A percentile compares a stretch with the other conserved stretches of the same genome.
phyloP scores from a whole-genome alignment of 2,888 invertebrate species.

The Stenotaenia linearis region DNA sequence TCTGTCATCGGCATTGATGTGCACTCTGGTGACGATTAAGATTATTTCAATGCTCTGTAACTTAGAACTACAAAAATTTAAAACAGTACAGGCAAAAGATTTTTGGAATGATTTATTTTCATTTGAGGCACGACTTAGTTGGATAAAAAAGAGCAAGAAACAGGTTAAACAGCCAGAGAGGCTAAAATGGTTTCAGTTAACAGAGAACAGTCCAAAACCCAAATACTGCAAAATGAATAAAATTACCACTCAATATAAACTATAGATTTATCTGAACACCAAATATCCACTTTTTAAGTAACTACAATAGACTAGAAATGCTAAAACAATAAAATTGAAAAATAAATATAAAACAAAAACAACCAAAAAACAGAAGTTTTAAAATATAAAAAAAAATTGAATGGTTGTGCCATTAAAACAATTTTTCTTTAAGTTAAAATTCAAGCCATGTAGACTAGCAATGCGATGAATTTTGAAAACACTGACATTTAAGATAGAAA shows the following conservation, averaged over 20 bases:
- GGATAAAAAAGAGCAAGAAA: not conserved
- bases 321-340: not conserved
- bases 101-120: conserved; percentile 19
- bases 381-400: not conserved
- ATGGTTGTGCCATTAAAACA: not conserved
- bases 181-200: conserved; percentile 6
- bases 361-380: not conserved
- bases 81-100: not conserved
- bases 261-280: not conserved
- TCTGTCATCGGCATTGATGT: too few relatives aligned
- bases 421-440: not conserved
- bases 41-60: too few relatives aligned
- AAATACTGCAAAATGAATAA: not conserved
- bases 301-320: not conserved
- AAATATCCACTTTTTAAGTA: not conserved
- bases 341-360: not conserved
- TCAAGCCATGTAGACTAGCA: conserved; percentile 14
- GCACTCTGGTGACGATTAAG: not conserved
- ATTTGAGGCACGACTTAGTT: conserved; percentile 11
- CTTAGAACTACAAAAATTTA: not conserved
- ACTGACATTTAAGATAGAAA: conserved; percentile 6
- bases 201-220: conserved; percentile 1
- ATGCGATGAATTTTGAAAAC: conserved; percentile 8
- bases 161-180: not conserved
- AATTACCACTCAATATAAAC: not conserved